These are phyloP conservation scores for Rhynchonycteris naso DNA, from an alignment of 2,797 vertebrate species.

Conservation along the genomic window DNA sequence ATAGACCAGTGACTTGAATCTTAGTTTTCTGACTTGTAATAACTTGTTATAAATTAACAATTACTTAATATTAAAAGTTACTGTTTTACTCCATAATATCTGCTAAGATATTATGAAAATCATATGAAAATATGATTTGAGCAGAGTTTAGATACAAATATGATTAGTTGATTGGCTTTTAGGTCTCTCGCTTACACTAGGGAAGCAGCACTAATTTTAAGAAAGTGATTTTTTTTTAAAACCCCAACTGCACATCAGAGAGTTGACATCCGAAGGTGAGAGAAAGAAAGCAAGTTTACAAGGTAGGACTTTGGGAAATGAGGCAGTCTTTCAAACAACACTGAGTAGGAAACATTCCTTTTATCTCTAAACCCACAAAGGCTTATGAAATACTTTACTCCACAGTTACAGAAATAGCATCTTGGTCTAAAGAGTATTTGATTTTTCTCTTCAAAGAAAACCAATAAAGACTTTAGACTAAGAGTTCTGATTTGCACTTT, in stretches of 20 bases:
- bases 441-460: slow-evolving; percentile 27
- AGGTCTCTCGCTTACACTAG: neutral
- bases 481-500: neutral
- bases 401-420: neutral
- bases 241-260: neutral
- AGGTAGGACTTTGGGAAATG: neutral
- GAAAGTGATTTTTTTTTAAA: neutral
- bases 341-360: slow-evolving; percentile 23
- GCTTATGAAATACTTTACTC: neutral
- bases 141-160: neutral
- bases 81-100: neutral
- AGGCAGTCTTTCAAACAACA: neutral
- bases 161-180: neutral
- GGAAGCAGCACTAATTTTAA: neutral
- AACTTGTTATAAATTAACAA: neutral
- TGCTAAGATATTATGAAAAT: too few species aligned
- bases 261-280: neutral
- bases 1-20: neutral
- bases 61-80: neutral
- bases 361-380: neutral
- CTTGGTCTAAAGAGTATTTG: neutral
- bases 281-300: slow-evolving; percentile 20
- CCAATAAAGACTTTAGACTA: neutral
- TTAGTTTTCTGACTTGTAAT: neutral
- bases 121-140: neutral